Evolutionary conservation across 1,140 invertebrate species (phyloP).

Genomic region (Globodera ellingtonae): DNA sequence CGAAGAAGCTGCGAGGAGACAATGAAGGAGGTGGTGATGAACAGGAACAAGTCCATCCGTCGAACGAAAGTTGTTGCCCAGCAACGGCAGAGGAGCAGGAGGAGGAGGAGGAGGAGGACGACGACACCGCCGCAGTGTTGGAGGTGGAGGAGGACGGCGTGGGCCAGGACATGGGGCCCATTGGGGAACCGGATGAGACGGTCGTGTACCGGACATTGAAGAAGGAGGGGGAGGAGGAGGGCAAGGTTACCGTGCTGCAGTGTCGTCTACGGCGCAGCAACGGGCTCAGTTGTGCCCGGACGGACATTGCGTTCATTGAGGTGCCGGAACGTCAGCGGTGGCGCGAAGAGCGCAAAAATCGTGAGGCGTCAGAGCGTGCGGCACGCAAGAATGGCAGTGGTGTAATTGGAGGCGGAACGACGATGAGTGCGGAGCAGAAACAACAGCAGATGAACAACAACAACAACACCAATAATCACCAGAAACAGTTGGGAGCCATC

Average conservation of each 20-base stretch:
- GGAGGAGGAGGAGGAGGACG: conserved; percentile 3
- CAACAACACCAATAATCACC: background rate
- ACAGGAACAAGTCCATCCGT: background rate
- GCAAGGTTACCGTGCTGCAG: background rate
- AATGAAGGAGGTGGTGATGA: background rate
- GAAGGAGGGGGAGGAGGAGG: background rate
- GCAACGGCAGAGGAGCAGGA: background rate
- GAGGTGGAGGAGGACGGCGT: conserved; percentile 8
- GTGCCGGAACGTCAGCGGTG: conserved; percentile 4
- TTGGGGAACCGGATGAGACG: conserved; percentile 3
- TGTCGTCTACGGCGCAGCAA: background rate
- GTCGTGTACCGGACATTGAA: conserved; percentile 7
- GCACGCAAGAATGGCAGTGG: background rate
- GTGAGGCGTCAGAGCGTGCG: conserved; percentile 2
- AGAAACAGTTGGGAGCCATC: background rate
- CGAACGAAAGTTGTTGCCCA: background rate
- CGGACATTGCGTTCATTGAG: conserved; percentile 34
- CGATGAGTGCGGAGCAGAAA: conserved; percentile 10
- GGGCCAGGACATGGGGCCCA: conserved; percentile 15
- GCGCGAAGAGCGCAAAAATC: background rate
- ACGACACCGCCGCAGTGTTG: conserved; percentile 2
- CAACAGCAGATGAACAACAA: background rate
- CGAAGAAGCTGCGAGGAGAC: background rate
- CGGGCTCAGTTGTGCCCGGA: conserved; percentile 32
- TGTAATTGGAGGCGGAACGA: background rate